Conservation (phyloP, 2,113 vertebrate genomes). For the Psilopogon haemacephalus region DNA sequence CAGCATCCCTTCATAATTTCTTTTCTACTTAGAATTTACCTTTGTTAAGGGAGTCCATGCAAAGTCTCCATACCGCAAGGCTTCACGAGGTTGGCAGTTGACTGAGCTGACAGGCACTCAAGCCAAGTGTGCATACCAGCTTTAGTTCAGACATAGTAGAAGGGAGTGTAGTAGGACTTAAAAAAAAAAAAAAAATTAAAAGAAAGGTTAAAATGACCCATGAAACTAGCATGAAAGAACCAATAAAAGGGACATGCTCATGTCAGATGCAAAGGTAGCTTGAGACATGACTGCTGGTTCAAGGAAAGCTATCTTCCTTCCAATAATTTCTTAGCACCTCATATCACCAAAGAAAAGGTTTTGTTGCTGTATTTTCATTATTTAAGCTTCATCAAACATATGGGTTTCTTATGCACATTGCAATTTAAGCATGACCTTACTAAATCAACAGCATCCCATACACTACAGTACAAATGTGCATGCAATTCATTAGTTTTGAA, state of each 20-base stretch:
- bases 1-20: not conserved
- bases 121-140: not conserved
- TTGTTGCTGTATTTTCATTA: not conserved
- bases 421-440: not conserved
- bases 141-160: not conserved
- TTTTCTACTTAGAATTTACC: not conserved
- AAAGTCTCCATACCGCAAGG: not conserved
- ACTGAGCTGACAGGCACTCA: not conserved
- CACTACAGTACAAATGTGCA: not conserved
- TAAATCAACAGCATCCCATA: not conserved
- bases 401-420: not conserved
- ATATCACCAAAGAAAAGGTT: not conserved
- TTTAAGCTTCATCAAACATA: not conserved
- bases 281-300: not conserved
- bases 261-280: not conserved
- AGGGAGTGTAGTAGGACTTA: not conserved
- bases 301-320: not conserved
- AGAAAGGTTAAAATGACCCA: too few relatives aligned
- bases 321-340: not conserved
- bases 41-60: not conserved
- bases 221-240: not conserved
- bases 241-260: not conserved
- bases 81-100: not conserved
- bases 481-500: not conserved
- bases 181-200: not conserved